Evolutionary conservation across 2,113 vertebrate species (phyloP).

Genomic region (Oreotrochilus melanogaster): DNA sequence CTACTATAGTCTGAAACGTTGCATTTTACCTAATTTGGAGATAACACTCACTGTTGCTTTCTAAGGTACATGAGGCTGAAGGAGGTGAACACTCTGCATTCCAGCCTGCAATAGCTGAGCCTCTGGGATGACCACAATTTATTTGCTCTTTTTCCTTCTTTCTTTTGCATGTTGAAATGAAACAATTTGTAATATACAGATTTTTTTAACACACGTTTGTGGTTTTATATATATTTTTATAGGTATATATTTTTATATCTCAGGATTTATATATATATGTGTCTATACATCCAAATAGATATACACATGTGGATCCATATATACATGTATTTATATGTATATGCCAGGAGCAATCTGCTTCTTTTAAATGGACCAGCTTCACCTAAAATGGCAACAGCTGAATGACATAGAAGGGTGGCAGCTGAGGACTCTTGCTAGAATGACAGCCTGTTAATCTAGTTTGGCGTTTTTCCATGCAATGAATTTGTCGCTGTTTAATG

Average conservation of each 20-base stretch:
- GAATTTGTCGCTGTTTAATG: slow-evolving; percentile 69
- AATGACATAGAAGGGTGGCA: slow-evolving; percentile 40
- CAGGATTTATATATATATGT: background rate
- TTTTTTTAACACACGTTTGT: background rate
- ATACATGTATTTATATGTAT: background rate
- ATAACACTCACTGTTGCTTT: background rate
- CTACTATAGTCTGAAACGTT: background rate
- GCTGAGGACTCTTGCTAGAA: slow-evolving; percentile 45
- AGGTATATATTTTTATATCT: background rate
- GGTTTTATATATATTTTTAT: background rate
- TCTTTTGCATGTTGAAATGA: background rate
- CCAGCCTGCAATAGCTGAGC: background rate
- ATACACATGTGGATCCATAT: background rate
- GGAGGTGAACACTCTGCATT: background rate
- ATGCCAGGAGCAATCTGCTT: slow-evolving; percentile 37
- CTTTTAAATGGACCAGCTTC: slow-evolving; percentile 40
- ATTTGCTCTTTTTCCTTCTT: background rate
- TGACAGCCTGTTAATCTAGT: slow-evolving; percentile 66
- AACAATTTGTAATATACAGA: background rate
- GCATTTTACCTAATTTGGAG: background rate
- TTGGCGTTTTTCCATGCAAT: slow-evolving; percentile 64
- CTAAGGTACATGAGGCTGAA: background rate
- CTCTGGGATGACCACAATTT: background rate
- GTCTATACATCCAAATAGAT: background rate
- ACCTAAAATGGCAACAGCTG: slow-evolving; percentile 59